Conservation (phyloP, 2,113 vertebrate species). For the Hypanus sabinus region DNA sequence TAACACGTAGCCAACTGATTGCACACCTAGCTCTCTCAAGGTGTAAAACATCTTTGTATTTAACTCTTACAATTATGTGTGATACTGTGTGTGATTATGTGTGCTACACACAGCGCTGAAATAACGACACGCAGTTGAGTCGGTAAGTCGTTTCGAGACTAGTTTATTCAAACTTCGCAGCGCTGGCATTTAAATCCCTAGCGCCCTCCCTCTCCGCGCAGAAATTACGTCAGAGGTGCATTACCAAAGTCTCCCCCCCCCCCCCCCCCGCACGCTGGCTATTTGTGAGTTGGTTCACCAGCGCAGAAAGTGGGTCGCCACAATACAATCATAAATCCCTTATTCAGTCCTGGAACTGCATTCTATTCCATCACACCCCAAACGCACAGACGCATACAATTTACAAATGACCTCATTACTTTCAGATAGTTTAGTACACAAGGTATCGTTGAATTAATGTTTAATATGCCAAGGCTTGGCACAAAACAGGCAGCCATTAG, state of each 20-base stretch:
- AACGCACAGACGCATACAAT: neutral
- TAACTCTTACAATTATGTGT: neutral
- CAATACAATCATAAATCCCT: neutral
- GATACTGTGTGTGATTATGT: no score
- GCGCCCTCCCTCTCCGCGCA: no score
- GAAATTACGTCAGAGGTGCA: no score
- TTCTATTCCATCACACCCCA: neutral
- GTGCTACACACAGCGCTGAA: no score
- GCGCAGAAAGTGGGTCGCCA: no score
- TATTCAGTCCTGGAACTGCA: neutral
- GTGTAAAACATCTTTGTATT: neutral
- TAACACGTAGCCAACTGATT: neutral
- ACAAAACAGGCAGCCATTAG: neutral
- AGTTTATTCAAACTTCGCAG: no score
- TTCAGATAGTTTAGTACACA: neutral
- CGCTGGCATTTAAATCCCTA: no score
- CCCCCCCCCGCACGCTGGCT: no score
- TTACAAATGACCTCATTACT: neutral
- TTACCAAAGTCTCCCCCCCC: no score
- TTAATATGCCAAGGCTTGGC: neutral
- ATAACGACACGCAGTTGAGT: no score
- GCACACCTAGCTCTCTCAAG: neutral
- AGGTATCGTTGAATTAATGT: neutral
- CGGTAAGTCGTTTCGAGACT: no score
- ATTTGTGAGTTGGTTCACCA: no score